Base-by-base conservation (phyloP, 2,888 invertebrate genomes). In the Cantharis rustica region DNA sequence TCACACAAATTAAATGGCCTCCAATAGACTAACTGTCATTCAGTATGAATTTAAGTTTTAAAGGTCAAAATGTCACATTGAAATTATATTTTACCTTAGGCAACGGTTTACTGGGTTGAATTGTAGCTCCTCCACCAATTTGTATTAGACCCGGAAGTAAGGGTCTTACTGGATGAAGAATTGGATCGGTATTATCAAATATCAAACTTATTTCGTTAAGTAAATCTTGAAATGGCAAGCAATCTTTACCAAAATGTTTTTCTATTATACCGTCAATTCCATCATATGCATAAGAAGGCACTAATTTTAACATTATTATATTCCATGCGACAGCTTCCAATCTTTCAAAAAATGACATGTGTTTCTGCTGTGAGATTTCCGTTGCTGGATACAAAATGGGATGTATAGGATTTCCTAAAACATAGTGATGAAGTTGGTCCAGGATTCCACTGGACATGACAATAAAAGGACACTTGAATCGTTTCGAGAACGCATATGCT, bases 401-500 rank as follows among this genome's bases (percentile, higher is more conserved):
- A 81, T 86, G 85, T 2, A 81, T 76, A 0, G 84, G 83, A 79
- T 86, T 87, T 0, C 87, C 87, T 10, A 84, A 76, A 1, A 82
- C 72, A 16, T 84, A 82, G 69, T 86, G 85, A 20, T 81, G 82
- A 64, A 82, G 81, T 13, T 82, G 64, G 5, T 80, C 81, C 11
- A 82, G 80, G 68, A 85, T 86, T 68, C 86, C 47, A 0, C 87
- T 86, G 16, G 82, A 75, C 2, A 88, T 75, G 1, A 84, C 87
- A 63, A 87, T 85, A 16, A 85, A 81, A 0, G 87, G 87, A 73
- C 84, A 83, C 10, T 85, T 79, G 72, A 86, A 87, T 69, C 82
- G 81, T 81, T 85, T 82, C 27, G 82, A 80, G 71, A 87, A 85
- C 4, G 83, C 84, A 71, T 83, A 80, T 77, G 83, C 82, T 1